Base-by-base conservation (phyloP, 2,113 vertebrate genomes). In the Mugil cephalus region DNA sequence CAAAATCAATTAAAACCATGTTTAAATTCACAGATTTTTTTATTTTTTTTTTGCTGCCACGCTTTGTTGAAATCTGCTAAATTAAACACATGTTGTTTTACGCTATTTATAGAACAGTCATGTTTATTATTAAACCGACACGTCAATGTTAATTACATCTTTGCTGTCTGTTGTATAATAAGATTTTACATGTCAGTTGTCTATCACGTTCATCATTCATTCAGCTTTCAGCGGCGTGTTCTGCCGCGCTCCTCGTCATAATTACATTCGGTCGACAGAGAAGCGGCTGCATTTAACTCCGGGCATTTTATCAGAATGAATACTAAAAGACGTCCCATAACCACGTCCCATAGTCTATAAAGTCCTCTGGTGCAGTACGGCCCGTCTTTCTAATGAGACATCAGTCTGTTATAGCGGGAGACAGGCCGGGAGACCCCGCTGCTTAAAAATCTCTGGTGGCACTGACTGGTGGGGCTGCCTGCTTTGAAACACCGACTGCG, bases 331-430 rank as follows among this genome's bases (percentile, higher is more conserved):
- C 62, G 62, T 35, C 39, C 61, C 59, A 80, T 81, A 75, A 74
- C 45, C 21, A 34, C n/a, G n/a, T 59, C 14, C 35, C 4, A 19
- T 59, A 66, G 52, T 48, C 53, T 40, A 19, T 69, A 65, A 77
- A 69, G 64, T 76, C 72, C 52, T 74, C 11, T 80, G 74, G 52
- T 77, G 46, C 21, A 54, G 42, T 79, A 24, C 18, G 69, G 67
- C 59, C 59, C 1, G 19, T 55, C 46, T 51, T 69, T 71, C 65
- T 84, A 85, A 89, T 83, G 81, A 89, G 81, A 77, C 58, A 77
- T 67, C 50, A 61, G 56, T 56, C 75, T 65, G 59, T 61, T 74
- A 17, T 14, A 50, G 35, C 50, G 13, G 24, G n/a, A 69, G 65
- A 76, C 30, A 48, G 13, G 79, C 52, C 68, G 42, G 51, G 65